Conservation (phyloP, 2,888 invertebrate species). For the Eilema depressum region DNA sequence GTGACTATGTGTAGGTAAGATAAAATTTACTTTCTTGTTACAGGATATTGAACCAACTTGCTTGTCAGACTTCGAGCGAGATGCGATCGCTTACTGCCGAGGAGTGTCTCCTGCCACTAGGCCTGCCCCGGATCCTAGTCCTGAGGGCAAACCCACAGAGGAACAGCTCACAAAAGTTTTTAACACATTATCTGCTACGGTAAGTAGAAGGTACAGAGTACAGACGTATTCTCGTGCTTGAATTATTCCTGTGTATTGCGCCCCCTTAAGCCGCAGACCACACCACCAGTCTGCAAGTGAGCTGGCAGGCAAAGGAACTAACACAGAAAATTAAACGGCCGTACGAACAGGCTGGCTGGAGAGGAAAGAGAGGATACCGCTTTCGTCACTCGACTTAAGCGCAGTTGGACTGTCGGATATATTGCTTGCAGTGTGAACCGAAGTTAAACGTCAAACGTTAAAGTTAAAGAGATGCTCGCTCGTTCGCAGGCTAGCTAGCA, state of each 20-base stretch:
- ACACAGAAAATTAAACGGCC: no score
- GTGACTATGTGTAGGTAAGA: not conserved
- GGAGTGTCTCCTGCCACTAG: conserved; percentile 54
- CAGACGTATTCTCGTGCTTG: not conserved
- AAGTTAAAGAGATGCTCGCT: no score
- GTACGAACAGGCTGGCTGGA: no score
- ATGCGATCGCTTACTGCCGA: conserved; percentile 74
- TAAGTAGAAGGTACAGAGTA: conserved; percentile 54
- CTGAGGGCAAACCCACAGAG: conserved; percentile 74
- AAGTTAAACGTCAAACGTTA: no score
- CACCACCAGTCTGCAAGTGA: no score
- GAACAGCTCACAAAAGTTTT: conserved; percentile 80
- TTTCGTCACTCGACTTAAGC: no score
- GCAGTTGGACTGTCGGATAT: no score
- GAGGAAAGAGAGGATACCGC: no score
- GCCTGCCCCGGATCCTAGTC: conserved; percentile 46
- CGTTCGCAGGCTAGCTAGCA: no score
- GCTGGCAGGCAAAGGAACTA: no score
- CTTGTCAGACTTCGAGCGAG: conserved; percentile 77
- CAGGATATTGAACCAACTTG: conserved; percentile 79
- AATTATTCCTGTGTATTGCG: not conserved
- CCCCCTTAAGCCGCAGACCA: no score
- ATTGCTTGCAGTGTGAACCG: no score
- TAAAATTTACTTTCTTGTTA: not conserved
- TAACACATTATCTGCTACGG: conserved; percentile 71